Conservation (phyloP, 2,888 invertebrate species). For the Rhingia campestris region DNA sequence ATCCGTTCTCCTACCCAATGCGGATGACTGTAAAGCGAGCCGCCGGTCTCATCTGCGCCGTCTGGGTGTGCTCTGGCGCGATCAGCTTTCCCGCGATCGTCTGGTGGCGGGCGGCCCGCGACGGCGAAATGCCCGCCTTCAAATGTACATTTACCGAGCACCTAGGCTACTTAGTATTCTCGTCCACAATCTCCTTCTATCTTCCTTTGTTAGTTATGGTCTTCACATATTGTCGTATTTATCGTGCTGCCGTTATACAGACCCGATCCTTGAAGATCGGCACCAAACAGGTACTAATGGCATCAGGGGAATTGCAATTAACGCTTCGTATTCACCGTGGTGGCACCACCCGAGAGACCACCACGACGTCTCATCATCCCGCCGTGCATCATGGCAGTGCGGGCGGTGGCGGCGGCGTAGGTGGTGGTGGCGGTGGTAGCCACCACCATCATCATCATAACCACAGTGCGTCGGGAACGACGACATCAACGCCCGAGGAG, state of each 20-base stretch:
- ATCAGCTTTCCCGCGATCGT: slow-evolving; percentile 99
- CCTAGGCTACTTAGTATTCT: slow-evolving; percentile 97
- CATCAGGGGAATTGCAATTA: slow-evolving; percentile 92
- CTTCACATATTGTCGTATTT: slow-evolving; percentile 98
- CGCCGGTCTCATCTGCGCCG: slow-evolving; percentile 93
- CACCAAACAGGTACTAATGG: slow-evolving; percentile 93
- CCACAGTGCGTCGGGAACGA: slow-evolving; percentile 81
- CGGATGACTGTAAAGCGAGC: slow-evolving; percentile 95
- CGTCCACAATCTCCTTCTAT: slow-evolving; percentile 98
- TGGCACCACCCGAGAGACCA: slow-evolving; percentile 88
- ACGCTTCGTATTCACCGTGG: slow-evolving; percentile 97
- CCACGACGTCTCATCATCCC: slow-evolving; percentile 77
- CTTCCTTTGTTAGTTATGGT: slow-evolving; percentile 98
- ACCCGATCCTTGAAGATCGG: slow-evolving; percentile 95
- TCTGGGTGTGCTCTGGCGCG: slow-evolving; percentile 98
- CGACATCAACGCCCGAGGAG: slow-evolving; percentile 87
- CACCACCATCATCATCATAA: slow-evolving; percentile 81
- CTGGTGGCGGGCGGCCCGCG: slow-evolving; percentile 95
- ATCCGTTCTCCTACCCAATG: slow-evolving; percentile 98
- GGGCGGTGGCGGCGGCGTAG: slow-evolving; percentile 81
- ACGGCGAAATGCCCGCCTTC: slow-evolving; percentile 90
- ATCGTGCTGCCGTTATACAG: slow-evolving; percentile 95
- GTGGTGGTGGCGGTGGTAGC: slow-evolving; percentile 73
- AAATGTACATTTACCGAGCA: slow-evolving; percentile 98
- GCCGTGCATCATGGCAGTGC: slow-evolving; percentile 81